These are phyloP conservation scores for Pristionchus japonicus DNA, from an alignment of 2,888 invertebrate genomes.

Conservation along the genomic window DNA sequence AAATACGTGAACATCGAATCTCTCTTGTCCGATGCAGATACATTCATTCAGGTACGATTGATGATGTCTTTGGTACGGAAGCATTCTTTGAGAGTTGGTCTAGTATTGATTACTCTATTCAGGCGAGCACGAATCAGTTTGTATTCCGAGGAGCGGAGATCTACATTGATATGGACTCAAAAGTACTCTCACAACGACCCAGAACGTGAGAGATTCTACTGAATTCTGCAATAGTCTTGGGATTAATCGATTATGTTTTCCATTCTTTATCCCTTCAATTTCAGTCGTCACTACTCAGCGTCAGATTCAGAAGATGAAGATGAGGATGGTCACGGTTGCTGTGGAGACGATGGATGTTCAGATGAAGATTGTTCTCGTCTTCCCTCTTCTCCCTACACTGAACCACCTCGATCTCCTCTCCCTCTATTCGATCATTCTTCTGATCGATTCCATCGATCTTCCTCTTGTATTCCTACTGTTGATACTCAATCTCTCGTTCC, in stretches of 20 bases:
- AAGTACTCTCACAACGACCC: slow-evolving; percentile 28
- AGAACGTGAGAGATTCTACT: not conserved
- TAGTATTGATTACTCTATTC: slow-evolving; percentile 45
- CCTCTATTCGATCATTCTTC: not conserved
- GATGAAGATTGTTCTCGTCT: not conserved
- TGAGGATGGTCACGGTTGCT: not conserved
- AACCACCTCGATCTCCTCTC: slow-evolving; percentile 30
- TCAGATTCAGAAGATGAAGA: not conserved
- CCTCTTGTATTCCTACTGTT: slow-evolving; percentile 3
- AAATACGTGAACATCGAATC: slow-evolving; percentile 53
- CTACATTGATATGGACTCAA: slow-evolving; percentile 58
- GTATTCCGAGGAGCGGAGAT: slow-evolving; percentile 69
- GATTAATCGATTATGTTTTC: not conserved
- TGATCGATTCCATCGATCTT: not conserved
- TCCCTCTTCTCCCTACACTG: slow-evolving; percentile 26
- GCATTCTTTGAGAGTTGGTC: not conserved
- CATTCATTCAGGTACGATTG: slow-evolving; percentile 54
- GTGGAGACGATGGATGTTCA: not conserved
- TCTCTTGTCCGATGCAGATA: slow-evolving; percentile 53
- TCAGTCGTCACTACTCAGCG: not conserved
- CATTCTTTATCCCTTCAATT: not conserved
- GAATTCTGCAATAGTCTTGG: not conserved
- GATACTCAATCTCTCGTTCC: slow-evolving; percentile 37
- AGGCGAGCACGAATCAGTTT: slow-evolving; percentile 62
- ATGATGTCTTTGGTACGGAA: not conserved